phyloP scores from a whole-genome alignment of 2,113 vertebrate genomes.

The Anolis carolinensis region DNA sequence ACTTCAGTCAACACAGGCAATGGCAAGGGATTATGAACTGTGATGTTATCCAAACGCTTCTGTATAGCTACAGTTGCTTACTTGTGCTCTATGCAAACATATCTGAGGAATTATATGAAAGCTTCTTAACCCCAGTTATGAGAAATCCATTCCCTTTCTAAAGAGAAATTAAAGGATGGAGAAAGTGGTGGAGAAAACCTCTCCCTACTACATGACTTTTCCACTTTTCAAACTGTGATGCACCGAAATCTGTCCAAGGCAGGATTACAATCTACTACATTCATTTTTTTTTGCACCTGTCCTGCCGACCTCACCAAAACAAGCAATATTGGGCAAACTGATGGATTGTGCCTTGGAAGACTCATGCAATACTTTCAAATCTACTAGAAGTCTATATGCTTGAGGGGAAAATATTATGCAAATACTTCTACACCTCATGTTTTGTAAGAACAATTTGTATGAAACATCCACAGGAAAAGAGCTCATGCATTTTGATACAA shows the following conservation, averaged over 20 bases:
- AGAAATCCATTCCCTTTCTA: background rate
- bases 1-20: too few relatives aligned
- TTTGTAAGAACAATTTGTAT: background rate
- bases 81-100: background rate
- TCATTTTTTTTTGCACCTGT: background rate
- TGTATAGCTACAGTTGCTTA: too few relatives aligned
- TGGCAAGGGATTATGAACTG: too few relatives aligned
- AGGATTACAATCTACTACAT: background rate
- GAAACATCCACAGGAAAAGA: background rate
- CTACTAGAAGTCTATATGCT: background rate
- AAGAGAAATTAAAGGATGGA: background rate
- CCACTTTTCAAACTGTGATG: background rate
- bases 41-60: too few relatives aligned
- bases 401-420: too few relatives aligned
- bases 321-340: background rate
- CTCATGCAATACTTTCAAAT: background rate
- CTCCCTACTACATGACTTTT: too few relatives aligned
- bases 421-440: background rate
- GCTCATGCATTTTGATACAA: background rate
- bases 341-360: background rate
- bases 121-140: background rate
- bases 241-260: background rate
- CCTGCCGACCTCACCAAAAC: background rate
- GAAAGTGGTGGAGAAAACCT: background rate
- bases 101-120: background rate